Conservation (phyloP, 2,888 invertebrate genomes). For the Drosophila meridionalis region DNA sequence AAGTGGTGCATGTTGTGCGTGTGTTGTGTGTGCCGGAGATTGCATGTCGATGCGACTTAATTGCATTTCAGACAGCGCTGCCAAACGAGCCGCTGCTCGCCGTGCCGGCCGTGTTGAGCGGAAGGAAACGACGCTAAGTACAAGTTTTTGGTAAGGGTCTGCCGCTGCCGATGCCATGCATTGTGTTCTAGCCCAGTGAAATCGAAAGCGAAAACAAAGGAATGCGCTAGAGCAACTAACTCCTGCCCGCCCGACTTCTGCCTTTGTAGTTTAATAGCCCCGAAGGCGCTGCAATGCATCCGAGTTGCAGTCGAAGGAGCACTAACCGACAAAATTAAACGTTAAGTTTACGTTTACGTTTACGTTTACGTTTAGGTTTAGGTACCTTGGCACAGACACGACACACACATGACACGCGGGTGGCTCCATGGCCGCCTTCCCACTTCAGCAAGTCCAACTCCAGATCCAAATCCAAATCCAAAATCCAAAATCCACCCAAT, state of each 20-base stretch:
- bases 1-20: conserved; percentile 35
- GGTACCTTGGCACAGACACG: conserved; percentile 31
- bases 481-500: conserved; percentile 64
- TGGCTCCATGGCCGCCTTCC: background rate
- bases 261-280: conserved; percentile 69
- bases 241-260: conserved; percentile 5
- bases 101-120: conserved; percentile 58
- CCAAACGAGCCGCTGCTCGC: conserved; percentile 60
- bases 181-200: conserved; percentile 61
- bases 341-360: conserved; percentile 55
- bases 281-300: conserved; percentile 54
- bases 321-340: conserved; percentile 55
- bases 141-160: conserved; percentile 49
- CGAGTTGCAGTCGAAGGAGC: conserved; percentile 18
- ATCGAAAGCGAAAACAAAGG: conserved; percentile 54
- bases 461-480: conserved; percentile 5
- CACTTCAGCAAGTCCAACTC: conserved; percentile 7
- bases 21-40: conserved; percentile 66
- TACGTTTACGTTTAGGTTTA: conserved; percentile 41
- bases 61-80: conserved; percentile 78
- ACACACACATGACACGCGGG: conserved; percentile 20
- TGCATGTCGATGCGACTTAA: conserved; percentile 79
- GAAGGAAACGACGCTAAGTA: conserved; percentile 77
- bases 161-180: conserved; percentile 36
- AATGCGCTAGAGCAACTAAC: conserved; percentile 18